These are phyloP conservation scores for Anthophora plumipes DNA, from an alignment of 2,888 invertebrate species.

Conservation along the genomic window DNA sequence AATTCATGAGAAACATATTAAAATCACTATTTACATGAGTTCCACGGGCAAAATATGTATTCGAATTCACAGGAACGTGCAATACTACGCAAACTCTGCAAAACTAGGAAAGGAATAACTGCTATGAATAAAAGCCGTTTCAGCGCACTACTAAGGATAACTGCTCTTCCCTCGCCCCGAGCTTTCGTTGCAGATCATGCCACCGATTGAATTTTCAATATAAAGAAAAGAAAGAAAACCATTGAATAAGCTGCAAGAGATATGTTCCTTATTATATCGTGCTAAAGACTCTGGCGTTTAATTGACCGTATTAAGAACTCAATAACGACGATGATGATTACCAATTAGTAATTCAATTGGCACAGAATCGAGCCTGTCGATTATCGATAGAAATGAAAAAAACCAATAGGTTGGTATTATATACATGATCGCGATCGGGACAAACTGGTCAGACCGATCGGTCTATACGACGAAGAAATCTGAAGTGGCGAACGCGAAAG, in stretches of 20 bases:
- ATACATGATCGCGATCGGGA: background rate
- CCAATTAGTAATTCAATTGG: constrained; percentile 19
- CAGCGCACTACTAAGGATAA: background rate
- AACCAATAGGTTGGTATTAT: no score
- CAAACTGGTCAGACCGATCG: background rate
- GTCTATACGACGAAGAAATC: background rate
- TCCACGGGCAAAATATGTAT: no score
- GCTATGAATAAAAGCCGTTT: constrained; percentile 6
- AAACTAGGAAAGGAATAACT: background rate
- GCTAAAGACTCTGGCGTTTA: background rate
- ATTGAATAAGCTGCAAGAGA: background rate
- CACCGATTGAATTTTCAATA: background rate
- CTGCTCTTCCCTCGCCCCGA: background rate
- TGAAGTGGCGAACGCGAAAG: background rate
- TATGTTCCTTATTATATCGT: background rate
- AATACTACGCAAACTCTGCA: background rate
- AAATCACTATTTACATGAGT: no score
- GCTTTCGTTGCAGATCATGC: background rate
- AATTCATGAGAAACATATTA: no score
- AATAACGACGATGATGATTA: constrained; percentile 3
- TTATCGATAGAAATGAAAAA: background rate
- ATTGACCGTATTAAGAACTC: constrained; percentile 10
- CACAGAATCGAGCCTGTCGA: background rate
- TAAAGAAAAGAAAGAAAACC: no score
- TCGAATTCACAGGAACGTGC: background rate